These are phyloP conservation scores for Coboldia fuscipes DNA, from an alignment of 1,140 invertebrate species.

Conservation along the genomic window DNA sequence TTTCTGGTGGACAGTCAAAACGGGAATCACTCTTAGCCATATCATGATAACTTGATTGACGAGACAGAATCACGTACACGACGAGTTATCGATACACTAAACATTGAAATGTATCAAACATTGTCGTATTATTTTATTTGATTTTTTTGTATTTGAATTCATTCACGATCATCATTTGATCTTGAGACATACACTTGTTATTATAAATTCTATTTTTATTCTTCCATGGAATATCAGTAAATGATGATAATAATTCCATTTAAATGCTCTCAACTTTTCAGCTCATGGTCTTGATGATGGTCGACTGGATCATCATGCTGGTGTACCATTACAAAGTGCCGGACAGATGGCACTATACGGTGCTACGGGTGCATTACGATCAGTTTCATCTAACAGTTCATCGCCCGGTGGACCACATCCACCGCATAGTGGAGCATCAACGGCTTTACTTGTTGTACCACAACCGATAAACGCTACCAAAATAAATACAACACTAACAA, in stretches of 20 bases:
- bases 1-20: no score
- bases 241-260: conserved; percentile 4
- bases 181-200: background rate
- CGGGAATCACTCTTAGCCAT: no score
- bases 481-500: conserved; percentile 26
- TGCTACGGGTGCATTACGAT: conserved; percentile 3
- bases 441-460: conserved; percentile 62
- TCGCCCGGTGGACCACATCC: conserved; percentile 5
- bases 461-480: conserved; percentile 72
- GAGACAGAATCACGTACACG: no score
- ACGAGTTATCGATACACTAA: no score
- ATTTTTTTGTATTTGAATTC: no score
- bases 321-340: conserved; percentile 15
- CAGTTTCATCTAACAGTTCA: conserved; percentile 5
- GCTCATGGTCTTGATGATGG: conserved; percentile 21
- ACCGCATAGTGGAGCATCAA: conserved; percentile 21
- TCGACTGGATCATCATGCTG: conserved; percentile 17
- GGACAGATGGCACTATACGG: conserved; percentile 7
- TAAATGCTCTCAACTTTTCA: conserved; percentile 12
- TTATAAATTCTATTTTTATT: background rate
- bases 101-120: no score
- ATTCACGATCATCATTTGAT: no score
- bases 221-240: background rate
- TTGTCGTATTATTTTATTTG: no score
- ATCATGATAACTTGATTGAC: no score